These are phyloP conservation scores for Globodera ellingtonae DNA, from an alignment of 1,140 invertebrate genomes.

Conservation along the genomic window DNA sequence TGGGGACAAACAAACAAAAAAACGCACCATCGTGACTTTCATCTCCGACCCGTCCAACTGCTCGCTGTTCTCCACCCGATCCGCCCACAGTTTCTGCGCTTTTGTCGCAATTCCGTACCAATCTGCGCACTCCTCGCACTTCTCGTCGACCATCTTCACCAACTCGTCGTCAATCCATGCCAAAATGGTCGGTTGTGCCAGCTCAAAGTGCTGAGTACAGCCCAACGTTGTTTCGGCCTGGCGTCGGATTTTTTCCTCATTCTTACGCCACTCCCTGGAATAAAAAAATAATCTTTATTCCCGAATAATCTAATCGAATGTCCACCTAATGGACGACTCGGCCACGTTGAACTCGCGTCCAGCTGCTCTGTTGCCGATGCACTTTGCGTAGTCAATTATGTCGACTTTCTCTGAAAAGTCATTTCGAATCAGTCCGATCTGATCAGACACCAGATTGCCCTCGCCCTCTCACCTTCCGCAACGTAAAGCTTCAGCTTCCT, in stretches of 20 bases:
- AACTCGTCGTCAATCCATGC: constrained; percentile 20
- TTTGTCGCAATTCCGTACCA: constrained; percentile 52
- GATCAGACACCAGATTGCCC: neutral
- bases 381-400: constrained; percentile 62
- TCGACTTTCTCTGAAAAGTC: constrained; percentile 51
- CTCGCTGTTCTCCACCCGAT: constrained; percentile 18
- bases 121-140: constrained; percentile 26
- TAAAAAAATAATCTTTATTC: neutral
- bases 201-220: constrained; percentile 34
- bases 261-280: constrained; percentile 57
- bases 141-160: constrained; percentile 44
- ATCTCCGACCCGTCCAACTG: constrained; percentile 48
- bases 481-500: constrained; percentile 55
- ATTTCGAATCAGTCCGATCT: constrained; percentile 4
- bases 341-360: constrained; percentile 62
- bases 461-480: constrained; percentile 38
- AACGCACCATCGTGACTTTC: constrained; percentile 52
- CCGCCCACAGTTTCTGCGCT: constrained; percentile 42
- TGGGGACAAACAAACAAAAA: neutral
- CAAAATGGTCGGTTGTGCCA: constrained; percentile 37
- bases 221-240: constrained; percentile 25
- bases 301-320: neutral
- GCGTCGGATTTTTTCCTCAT: constrained; percentile 55
- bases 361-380: constrained; percentile 61
- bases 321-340: constrained; percentile 50